A percentile compares a stretch with the other conserved stretches of the same genome.
phyloP scores from a whole-genome alignment of 2,797 vertebrate species.

The Triplophysa yarkandensis region DNA sequence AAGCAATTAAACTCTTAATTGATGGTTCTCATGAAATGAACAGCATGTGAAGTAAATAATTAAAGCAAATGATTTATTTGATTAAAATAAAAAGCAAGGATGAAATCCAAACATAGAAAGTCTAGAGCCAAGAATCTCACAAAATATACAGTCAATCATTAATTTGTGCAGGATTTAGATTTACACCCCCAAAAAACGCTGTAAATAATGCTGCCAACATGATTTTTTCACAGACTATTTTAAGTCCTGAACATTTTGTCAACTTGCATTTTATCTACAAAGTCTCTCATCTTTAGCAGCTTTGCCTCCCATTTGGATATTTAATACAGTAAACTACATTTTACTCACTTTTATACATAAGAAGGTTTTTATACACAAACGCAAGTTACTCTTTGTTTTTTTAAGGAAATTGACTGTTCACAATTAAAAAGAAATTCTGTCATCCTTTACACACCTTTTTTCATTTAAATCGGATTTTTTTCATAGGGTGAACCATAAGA shows the following conservation, averaged over 20 bases:
- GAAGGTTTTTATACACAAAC: neutral
- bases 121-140: neutral
- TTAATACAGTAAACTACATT: neutral
- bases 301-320: neutral
- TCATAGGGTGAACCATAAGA: no score
- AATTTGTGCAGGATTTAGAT: neutral
- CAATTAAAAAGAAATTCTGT: no score
- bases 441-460: no score
- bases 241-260: neutral
- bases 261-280: constrained; percentile 1
- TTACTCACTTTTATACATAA: neutral
- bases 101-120: neutral
- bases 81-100: no score
- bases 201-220: neutral
- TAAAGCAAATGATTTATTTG: neutral
- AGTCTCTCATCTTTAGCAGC: neutral
- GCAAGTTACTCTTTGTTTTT: neutral
- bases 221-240: constrained; percentile 4
- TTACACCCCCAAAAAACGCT: neutral
- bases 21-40: neutral
- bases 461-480: no score
- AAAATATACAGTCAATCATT: neutral
- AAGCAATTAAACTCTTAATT: neutral
- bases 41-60: neutral
- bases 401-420: no score